Percentiles rank a stretch among this genome's conserved stretches.
These are phyloP conservation scores for Pseudanteris insignis DNA, from an alignment of 2,888 invertebrate genomes.

Conservation along the genomic window DNA sequence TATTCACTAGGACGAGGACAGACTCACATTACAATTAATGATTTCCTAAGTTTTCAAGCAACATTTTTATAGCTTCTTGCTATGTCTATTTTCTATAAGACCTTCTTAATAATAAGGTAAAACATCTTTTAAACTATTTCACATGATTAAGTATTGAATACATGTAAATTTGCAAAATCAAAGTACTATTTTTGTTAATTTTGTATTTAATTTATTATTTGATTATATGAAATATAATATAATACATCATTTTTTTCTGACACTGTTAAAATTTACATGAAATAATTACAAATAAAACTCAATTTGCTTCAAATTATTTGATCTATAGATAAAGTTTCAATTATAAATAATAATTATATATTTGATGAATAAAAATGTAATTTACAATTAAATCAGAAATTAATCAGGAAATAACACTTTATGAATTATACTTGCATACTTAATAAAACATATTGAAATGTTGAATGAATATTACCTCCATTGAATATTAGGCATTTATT, in stretches of 20 bases:
- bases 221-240: not conserved
- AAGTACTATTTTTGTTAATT: not conserved
- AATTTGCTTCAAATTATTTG: too few species aligned
- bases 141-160: not conserved
- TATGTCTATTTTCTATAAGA: constrained; percentile 4
- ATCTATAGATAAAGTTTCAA: not conserved
- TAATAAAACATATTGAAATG: not conserved
- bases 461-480: not conserved
- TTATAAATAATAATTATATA: not conserved
- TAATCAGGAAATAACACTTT: too few species aligned
- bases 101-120: too few species aligned
- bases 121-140: not conserved
- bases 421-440: too few species aligned
- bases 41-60: constrained; percentile 21
- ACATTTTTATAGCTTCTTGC: constrained; percentile 17
- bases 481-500: not conserved
- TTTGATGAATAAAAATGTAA: not conserved
- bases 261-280: not conserved
- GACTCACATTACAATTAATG: constrained; percentile 20
- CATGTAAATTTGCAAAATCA: not conserved
- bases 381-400: too few species aligned
- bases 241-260: not conserved
- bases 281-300: too few species aligned
- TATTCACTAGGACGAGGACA: constrained; percentile 23
- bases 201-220: not conserved